Base-by-base conservation (phyloP, 1,140 invertebrate species). In the Adelges cooleyi region DNA sequence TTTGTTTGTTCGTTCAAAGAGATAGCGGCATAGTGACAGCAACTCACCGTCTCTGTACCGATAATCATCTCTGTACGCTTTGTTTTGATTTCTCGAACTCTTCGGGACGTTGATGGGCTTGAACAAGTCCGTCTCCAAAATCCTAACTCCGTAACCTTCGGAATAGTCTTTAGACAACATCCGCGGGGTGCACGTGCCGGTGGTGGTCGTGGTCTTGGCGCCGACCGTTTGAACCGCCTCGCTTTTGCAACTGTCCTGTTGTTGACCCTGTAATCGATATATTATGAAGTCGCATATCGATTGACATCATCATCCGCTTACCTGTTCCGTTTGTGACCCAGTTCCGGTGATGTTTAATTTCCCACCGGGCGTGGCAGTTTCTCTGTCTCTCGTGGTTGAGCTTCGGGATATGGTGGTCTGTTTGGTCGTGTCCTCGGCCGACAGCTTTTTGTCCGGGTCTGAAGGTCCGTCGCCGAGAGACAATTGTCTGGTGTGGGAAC, bases 141-240 rank as follows among this genome's bases (percentile, higher is more conserved):
- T n/a, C n/a, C n/a, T n/a, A n/a, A n/a, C n/a, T n/a, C n/a, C n/a
- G 6, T 62, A 62, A 9, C 40, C 40, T 33, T 62, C 56, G 20
- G 56, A 62, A 62, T 62, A 62, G 3, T 62, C 56, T 15, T 62
- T 62, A 0, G 56, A 62, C 0, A 53, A 51, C 52, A 67, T 46
- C 25, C 68, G 49, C n/a, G 71, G 70, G 15, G 71, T 72, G 25
- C 71, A 72, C 10, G 71, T 72, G 15, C 71, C 71, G 11, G 56
- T 62, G 42, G 56, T 62, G n/a, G 71, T 71, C 10, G 67, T 69
- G 42, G 70, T 72, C 59, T 72, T 70, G 33, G 68, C 67, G 2
- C 86, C 86, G 20, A 86, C 86, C 1, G 85, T 86, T 73, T 90
- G 87, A 0, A 86, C 87, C 4, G 86, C 86, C 76, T 90, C 87